Evolutionary conservation across 2,797 vertebrate species (phyloP).

Genomic region (Tamandua tetradactyla): DNA sequence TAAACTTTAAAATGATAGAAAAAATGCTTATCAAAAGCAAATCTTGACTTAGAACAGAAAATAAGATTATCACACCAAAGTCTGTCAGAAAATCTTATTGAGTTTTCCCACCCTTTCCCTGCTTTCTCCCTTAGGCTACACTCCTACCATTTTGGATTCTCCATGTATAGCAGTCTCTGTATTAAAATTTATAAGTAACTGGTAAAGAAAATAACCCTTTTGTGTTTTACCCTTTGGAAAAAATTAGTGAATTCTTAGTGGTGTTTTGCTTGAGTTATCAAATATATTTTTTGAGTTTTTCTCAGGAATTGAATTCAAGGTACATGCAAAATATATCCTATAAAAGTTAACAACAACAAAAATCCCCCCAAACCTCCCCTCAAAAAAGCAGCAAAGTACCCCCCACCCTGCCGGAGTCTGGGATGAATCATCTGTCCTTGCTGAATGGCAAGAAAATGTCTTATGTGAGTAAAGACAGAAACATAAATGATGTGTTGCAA

Average conservation of each 20-base stretch:
- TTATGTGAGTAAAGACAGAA: slow-evolving; percentile 73
- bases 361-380: fast-evolving
- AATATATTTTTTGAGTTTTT: slow-evolving; percentile 34
- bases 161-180: background rate
- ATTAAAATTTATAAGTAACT: slow-evolving; percentile 41
- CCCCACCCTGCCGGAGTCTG: slow-evolving; percentile 54
- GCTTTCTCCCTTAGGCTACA: background rate
- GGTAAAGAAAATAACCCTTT: background rate
- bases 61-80: background rate
- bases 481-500: slow-evolving; percentile 76
- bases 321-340: background rate
- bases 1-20: background rate
- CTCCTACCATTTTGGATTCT: background rate
- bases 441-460: slow-evolving; percentile 76
- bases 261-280: background rate
- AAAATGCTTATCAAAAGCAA: background rate
- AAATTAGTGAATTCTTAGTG: background rate
- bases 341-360: background rate
- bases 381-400: too few species aligned
- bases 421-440: slow-evolving; percentile 65
- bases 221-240: background rate
- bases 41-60: slow-evolving; percentile 23
- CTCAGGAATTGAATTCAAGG: background rate
- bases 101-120: background rate
- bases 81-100: background rate